Evolutionary conservation across 2,113 vertebrate species (phyloP), one percentile per base, ranked within the genome.

Genomic region (Bos indicus): DNA sequence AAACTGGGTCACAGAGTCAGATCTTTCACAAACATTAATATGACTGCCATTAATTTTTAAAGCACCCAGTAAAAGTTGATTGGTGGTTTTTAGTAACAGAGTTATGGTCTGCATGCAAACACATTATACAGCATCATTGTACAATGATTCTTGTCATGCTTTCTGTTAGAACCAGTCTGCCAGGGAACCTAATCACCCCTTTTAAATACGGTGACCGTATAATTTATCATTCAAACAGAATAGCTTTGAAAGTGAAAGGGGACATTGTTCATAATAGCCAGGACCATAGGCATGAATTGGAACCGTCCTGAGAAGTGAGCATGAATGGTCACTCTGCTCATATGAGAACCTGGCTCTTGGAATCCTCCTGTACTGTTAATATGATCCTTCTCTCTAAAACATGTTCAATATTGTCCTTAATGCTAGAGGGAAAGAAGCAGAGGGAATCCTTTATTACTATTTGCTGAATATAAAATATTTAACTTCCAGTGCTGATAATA

Each of bases 1-100:
- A 98, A 88, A 36, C 97, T 97, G 91, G 91, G 71, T 97, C 78
- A 92, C 74, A 92, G 89, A 87, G 89, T 87, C 84, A 95, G n/a
- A 33, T 64, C 71, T 84, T 96, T 97, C 88, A 86, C 77, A 40
- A 90, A n/a, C 85, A 81, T 95, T 90, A 62, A 26, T 86, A 60
- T 80, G 92, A 46, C 90, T 95, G 87, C 87, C 95, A 83, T 97
- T 96, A 78, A 97, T 97, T 96, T 97, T 86, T 86, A 91, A 90
- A 94, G 92, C 94, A 94, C 59, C 74, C 0, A 0, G 48, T 97
- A 21, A 97, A 96, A 98, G 89, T 88, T 93, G 36, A 88, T 91
- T 62, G 30, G 19, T 89, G 96, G 54, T 94, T 98, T 98, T 83
- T 80, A 83, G 57, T 88, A 77, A 59, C 96, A 96, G 67, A 87